A percentile compares a stretch with the other conserved stretches of the same genome.
These are phyloP conservation scores for Sialia sialis DNA, from an alignment of 2,113 vertebrate species.

Conservation along the genomic window DNA sequence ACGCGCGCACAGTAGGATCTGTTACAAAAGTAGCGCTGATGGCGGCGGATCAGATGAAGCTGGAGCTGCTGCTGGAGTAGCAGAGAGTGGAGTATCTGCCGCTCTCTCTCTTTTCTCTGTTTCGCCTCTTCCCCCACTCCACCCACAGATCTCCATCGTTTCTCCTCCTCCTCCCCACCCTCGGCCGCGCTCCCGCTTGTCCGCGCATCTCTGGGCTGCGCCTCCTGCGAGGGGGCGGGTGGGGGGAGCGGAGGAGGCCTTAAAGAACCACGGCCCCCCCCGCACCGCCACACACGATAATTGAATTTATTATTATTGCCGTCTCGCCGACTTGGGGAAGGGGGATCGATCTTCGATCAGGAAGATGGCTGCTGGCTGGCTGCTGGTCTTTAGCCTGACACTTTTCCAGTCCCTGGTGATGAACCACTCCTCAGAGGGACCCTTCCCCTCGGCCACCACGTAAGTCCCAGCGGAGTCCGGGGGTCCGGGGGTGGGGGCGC, in stretches of 20 bases:
- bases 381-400: slow-evolving; percentile 79
- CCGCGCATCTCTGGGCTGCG: slow-evolving; percentile 16
- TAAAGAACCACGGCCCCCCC: slow-evolving; percentile 22
- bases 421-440: slow-evolving; percentile 78
- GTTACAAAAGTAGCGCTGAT: slow-evolving; percentile 81
- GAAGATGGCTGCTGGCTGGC: slow-evolving; percentile 89
- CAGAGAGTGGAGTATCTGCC: not conserved
- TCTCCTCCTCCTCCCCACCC: slow-evolving; percentile 19
- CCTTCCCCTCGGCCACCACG: slow-evolving; percentile 87
- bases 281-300: not conserved
- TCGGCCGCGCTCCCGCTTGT: slow-evolving; percentile 6
- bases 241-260: slow-evolving; percentile 38
- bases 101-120: not conserved
- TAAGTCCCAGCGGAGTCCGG: slow-evolving; percentile 72
- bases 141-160: slow-evolving; percentile 24
- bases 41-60: slow-evolving; percentile 79
- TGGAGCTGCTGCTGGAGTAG: slow-evolving; percentile 69
- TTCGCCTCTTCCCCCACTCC: slow-evolving; percentile 38
- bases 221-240: slow-evolving; percentile 35
- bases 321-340: slow-evolving; percentile 27
- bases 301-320: slow-evolving; percentile 23
- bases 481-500: not conserved
- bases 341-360: slow-evolving; percentile 67
- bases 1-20: slow-evolving; percentile 53
- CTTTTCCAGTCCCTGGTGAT: slow-evolving; percentile 77